Base-by-base conservation (phyloP, 2,113 vertebrate genomes). In the Chlorodrepanis virens region DNA sequence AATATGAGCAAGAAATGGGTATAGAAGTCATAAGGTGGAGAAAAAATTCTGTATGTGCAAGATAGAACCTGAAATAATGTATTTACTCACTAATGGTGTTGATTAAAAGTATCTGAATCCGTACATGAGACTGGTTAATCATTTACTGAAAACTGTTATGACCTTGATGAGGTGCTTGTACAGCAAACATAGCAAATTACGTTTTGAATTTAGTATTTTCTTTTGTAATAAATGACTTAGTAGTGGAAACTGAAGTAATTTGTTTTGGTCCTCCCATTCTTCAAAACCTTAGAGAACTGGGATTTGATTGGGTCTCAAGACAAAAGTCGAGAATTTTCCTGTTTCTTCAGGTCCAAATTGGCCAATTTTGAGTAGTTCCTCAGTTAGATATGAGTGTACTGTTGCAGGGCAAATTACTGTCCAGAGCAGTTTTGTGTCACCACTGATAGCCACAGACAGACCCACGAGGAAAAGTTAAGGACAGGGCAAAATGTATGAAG, bases 401-500 rank as follows among this genome's bases (percentile, higher is more conserved):
- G 5, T 31, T 61, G 39, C 33, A 28, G 44, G 33, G 47, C 31
- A 60, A 7, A 28, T 65, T 7, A 23, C 33, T 49, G 47, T 54
- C 22, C 56, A n/a, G 60, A 82, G 52, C 31, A 54, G 39, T 31
- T n/a, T 24, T 57, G 24, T 68, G 37, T 67, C 4, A 9, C 56
- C 4, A 1, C 27, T 22, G 18, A 29, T 52, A 61, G n/a, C 65
- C 47, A 27, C 5, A 67, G 47, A 16, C 56, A 85, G 40, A 35
- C 6, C 15, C 23, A 11, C 0, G 0, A 56, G 71, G 27, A n/a
- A n/a, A 7, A 39, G 18, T 40, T 54, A 60, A 49, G 22, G 77
- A 24, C 16, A 18, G 24, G 31, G 64, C 16, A 89, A 59, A 94
- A 65, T 8, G 4, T 47, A 24, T 5, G 11, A 77, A 49, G 2